phyloP scores from a whole-genome alignment of 1,140 invertebrate genomes.

The Rhopalosiphum maidis region DNA sequence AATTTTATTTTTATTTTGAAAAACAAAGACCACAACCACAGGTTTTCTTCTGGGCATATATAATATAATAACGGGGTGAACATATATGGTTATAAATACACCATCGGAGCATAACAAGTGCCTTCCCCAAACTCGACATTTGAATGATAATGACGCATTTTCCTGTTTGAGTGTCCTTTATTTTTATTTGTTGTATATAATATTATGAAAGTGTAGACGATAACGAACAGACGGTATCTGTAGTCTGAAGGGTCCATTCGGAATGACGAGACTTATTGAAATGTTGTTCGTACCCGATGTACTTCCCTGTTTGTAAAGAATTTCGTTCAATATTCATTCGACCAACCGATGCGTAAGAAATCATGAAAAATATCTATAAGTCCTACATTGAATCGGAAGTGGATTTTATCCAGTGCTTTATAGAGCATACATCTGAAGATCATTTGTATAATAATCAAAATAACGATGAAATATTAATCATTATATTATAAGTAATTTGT shows the following conservation, averaged over 20 bases:
- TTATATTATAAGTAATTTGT: not conserved
- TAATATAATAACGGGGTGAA: not conserved
- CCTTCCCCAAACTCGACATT: conserved; percentile 2
- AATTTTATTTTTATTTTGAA: not conserved
- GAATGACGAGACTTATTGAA: conserved; percentile 44
- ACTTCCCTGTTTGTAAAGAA: conserved; percentile 19
- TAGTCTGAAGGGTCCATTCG: conserved; percentile 29
- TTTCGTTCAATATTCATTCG: conserved; percentile 45
- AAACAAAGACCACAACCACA: not conserved
- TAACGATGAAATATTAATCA: not conserved
- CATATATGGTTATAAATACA: not conserved
- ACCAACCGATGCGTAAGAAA: conserved; percentile 18
- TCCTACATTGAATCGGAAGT: not conserved
- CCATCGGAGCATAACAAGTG: conserved; percentile 27
- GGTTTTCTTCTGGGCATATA: not conserved
- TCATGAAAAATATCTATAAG: conserved; percentile 20
- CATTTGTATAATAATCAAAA: not conserved
- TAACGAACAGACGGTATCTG: conserved; percentile 44
- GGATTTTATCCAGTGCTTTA: not conserved
- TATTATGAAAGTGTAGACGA: not conserved
- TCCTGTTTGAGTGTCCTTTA: conserved; percentile 36
- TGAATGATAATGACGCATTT: conserved; percentile 37
- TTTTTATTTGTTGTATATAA: conserved; percentile 9
- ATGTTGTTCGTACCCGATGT: conserved; percentile 22
- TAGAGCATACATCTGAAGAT: not conserved